A percentile compares a stretch with the other conserved stretches of the same genome.
Conservation (phyloP, 2,888 invertebrate genomes). For the Dascillus cervinus region DNA sequence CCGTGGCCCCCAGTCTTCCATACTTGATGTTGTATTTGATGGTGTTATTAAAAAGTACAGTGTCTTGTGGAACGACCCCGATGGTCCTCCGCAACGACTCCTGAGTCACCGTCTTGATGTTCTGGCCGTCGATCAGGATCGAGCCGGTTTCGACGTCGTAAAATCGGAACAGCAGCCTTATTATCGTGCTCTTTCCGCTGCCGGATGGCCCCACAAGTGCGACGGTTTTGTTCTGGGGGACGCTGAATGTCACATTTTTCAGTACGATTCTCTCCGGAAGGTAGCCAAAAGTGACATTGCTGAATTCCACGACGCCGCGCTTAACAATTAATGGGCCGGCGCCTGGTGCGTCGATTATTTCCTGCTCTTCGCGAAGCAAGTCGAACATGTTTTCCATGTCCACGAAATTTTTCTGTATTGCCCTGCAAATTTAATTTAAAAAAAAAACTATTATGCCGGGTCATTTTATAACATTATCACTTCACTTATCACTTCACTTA, state of each 20-base stretch:
- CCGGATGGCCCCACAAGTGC: constrained; percentile 84
- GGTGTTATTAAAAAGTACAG: constrained; percentile 88
- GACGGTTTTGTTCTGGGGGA: constrained; percentile 77
- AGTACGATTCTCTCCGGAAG: constrained; percentile 68
- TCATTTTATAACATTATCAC: no score
- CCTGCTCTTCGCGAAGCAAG: constrained; percentile 76
- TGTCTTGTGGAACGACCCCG: constrained; percentile 95
- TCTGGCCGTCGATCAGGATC: constrained; percentile 82
- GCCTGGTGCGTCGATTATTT: constrained; percentile 76
- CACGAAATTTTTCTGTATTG: constrained; percentile 94
- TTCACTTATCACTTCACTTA: no score
- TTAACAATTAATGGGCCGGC: constrained; percentile 64
- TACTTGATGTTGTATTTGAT: constrained; percentile 94
- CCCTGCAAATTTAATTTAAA: no score
- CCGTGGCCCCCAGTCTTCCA: constrained; percentile 69
- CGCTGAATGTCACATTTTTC: constrained; percentile 68
- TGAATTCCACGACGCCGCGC: constrained; percentile 76
- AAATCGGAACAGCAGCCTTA: constrained; percentile 90
- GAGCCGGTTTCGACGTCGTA: constrained; percentile 88
- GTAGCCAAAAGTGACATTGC: constrained; percentile 86
- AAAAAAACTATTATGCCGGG: no score
- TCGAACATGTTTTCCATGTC: constrained; percentile 99
- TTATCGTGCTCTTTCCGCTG: constrained; percentile 93
- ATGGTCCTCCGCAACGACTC: constrained; percentile 76
- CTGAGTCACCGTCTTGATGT: constrained; percentile 79